Conservation (phyloP, 2,888 invertebrate genomes). For the Chelonus formosanus region DNA sequence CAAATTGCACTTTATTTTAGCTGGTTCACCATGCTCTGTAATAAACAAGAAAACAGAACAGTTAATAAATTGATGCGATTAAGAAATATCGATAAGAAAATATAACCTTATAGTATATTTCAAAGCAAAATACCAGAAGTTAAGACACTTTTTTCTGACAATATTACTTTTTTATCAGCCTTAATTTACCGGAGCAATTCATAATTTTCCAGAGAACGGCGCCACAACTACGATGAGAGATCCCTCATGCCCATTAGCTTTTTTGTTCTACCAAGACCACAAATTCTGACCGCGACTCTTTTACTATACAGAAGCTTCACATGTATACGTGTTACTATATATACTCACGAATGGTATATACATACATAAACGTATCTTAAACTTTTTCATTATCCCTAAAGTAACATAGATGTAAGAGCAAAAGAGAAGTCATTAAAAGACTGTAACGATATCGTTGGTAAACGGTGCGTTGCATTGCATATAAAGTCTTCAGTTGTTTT, state of each 20-base stretch:
- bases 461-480: conserved; percentile 29
- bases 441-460: conserved; percentile 30
- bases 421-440: conserved; percentile 25
- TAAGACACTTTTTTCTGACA: neutral
- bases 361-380: neutral
- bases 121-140: no score
- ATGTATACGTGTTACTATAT: neutral
- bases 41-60: conserved; percentile 57
- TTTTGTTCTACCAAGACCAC: conserved; percentile 54
- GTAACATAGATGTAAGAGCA: conserved; percentile 1
- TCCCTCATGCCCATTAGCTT: conserved; percentile 51
- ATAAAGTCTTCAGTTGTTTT: conserved; percentile 31
- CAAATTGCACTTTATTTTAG: conserved; percentile 87
- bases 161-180: conserved; percentile 24
- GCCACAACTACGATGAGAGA: conserved; percentile 47
- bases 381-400: conserved; percentile 10
- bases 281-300: conserved; percentile 52
- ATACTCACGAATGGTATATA: no score
- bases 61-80: neutral
- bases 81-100: no score
- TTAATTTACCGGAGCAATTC: conserved; percentile 55
- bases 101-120: no score
- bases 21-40: conserved; percentile 80
- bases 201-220: conserved; percentile 57
- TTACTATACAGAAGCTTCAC: neutral